Conservation (phyloP, 2,113 vertebrate genomes). For the Limnothrissa miodon region DNA sequence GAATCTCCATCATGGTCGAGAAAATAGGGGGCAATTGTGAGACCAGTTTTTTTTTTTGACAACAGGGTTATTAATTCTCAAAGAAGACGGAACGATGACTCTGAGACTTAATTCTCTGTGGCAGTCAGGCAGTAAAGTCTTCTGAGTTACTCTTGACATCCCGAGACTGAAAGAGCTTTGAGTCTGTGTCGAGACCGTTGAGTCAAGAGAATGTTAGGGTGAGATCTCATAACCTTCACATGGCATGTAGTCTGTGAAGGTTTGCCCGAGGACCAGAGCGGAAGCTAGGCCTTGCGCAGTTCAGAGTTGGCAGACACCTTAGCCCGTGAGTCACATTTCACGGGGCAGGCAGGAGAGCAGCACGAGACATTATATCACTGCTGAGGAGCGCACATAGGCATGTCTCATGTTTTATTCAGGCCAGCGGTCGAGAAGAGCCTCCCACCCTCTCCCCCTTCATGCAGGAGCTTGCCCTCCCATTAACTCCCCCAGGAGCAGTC, state of each 20-base stretch:
- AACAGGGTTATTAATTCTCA: background rate
- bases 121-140: background rate
- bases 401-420: constrained; percentile 49
- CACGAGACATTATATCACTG: constrained; percentile 21
- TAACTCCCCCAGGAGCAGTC: background rate
- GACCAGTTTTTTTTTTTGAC: background rate
- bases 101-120: background rate
- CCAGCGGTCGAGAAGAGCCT: constrained; percentile 34
- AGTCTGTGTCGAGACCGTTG: background rate
- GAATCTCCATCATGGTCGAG: background rate
- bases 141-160: background rate
- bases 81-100: background rate
- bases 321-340: constrained; percentile 28
- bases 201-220: background rate
- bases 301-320: constrained; percentile 20
- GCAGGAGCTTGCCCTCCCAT: background rate
- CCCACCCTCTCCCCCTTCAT: constrained; percentile 22
- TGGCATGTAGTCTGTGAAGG: constrained; percentile 2
- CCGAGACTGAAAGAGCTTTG: background rate
- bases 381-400: constrained; percentile 23
- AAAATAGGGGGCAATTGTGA: background rate
- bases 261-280: background rate
- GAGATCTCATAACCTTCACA: constrained; percentile 19
- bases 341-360: constrained; percentile 1
- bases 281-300: background rate